These are phyloP conservation scores for Drosophila merina DNA, from an alignment of 2,888 invertebrate genomes.

Conservation along the genomic window DNA sequence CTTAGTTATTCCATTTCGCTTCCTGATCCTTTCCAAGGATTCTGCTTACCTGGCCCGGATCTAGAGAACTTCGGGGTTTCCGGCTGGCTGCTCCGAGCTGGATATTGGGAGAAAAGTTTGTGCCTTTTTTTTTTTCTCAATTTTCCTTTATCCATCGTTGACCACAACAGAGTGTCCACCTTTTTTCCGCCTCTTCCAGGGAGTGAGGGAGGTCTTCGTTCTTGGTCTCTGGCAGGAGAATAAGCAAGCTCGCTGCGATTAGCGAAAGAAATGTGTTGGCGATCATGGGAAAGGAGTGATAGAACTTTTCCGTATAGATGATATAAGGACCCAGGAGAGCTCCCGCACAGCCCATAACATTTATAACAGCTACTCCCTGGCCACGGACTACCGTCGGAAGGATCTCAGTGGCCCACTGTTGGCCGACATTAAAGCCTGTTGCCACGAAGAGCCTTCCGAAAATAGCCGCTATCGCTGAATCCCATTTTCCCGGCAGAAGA, in stretches of 20 bases:
- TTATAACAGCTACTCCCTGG: constrained; percentile 92
- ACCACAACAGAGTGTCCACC: constrained; percentile 25
- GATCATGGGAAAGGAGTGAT: constrained; percentile 50
- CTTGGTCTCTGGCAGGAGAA: constrained; percentile 93
- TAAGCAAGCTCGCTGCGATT: constrained; percentile 87
- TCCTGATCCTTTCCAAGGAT: background rate
- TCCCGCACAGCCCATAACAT: constrained; percentile 93
- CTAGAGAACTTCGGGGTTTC: too few relatives aligned
- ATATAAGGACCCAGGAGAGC: constrained; percentile 89
- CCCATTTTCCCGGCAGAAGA: constrained; percentile 88
- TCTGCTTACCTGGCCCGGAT: background rate
- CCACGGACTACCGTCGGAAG: constrained; percentile 94
- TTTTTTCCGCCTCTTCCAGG: constrained; percentile 90
- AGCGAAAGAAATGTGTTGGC: constrained; percentile 89
- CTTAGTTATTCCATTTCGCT: background rate
- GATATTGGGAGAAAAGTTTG: background rate
- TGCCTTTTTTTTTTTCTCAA: background rate
- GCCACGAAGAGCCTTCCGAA: constrained; percentile 92
- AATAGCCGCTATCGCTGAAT: constrained; percentile 91
- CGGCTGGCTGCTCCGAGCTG: background rate
- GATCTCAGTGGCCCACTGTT: constrained; percentile 94
- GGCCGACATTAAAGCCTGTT: constrained; percentile 94
- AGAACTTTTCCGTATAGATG: constrained; percentile 87
- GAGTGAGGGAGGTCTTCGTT: constrained; percentile 93
- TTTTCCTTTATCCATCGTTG: too few relatives aligned